Conservation (phyloP, 2,113 vertebrate genomes). For the Perca schrenkii region DNA sequence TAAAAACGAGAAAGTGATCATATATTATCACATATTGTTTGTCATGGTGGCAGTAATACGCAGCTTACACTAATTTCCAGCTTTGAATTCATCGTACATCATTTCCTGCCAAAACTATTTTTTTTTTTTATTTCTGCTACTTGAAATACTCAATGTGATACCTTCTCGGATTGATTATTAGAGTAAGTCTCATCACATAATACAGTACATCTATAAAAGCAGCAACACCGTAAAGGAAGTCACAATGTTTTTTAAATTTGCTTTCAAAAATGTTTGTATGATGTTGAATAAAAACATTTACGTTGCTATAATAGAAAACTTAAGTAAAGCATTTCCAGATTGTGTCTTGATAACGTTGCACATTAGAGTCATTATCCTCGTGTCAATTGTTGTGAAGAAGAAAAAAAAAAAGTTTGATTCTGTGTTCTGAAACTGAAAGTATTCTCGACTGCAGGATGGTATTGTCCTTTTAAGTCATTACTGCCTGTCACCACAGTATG, state of each 20-base stretch:
- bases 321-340: conserved; percentile 14
- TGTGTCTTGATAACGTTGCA: conserved; percentile 11
- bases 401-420: neutral
- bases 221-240: neutral
- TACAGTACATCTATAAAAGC: neutral
- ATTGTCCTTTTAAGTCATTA: neutral
- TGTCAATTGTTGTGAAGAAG: neutral
- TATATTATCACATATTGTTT: neutral
- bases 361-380: neutral
- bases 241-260: too few species aligned
- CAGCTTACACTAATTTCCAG: neutral
- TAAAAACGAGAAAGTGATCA: neutral
- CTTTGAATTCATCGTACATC: neutral
- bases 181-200: neutral
- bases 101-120: neutral
- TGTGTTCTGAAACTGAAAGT: conserved; percentile 12
- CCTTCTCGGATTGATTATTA: neutral
- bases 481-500: conserved; percentile 33
- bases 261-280: neutral
- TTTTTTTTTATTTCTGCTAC: neutral
- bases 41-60: neutral
- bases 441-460: neutral
- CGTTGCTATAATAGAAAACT: neutral
- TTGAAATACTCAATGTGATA: neutral
- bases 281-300: neutral